Evolutionary conservation across 2,888 invertebrate species (phyloP).

Genomic region (Octonoba sinensis): DNA sequence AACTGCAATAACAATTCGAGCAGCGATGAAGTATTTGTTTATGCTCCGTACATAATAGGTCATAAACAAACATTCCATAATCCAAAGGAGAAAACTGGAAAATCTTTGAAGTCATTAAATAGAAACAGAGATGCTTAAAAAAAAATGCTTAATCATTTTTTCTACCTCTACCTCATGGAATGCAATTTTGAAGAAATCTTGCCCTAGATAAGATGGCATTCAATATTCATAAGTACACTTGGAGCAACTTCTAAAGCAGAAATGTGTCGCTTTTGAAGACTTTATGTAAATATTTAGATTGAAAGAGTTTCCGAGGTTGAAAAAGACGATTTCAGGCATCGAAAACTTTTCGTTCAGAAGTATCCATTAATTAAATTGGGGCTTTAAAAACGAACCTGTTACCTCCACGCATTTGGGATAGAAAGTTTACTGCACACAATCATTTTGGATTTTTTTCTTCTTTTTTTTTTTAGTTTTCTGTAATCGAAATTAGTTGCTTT

Average conservation of each 20-base stretch:
- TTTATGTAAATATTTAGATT: conserved; percentile 64
- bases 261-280: conserved; percentile 35
- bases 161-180: conserved; percentile 28
- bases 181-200: conserved; percentile 29
- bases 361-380: conserved; percentile 57
- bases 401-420: neutral
- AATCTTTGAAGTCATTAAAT: neutral
- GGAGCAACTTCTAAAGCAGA: conserved; percentile 11
- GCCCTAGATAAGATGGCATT: conserved; percentile 49
- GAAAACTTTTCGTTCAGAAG: conserved; percentile 7
- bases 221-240: conserved; percentile 61
- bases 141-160: conserved; percentile 50
- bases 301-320: conserved; percentile 16
- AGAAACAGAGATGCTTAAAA: conserved; percentile 51
- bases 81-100: too few species aligned
- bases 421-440: too few species aligned
- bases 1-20: too few species aligned
- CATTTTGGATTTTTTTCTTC: too few species aligned
- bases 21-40: too few species aligned
- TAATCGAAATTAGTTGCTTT: too few species aligned
- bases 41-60: too few species aligned
- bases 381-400: conserved; percentile 42
- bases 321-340: conserved; percentile 10
- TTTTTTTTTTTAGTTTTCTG: too few species aligned
- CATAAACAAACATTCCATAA: too few species aligned